Base-by-base conservation (phyloP, 2,888 invertebrate genomes). In the Agrotis exclamationis region DNA sequence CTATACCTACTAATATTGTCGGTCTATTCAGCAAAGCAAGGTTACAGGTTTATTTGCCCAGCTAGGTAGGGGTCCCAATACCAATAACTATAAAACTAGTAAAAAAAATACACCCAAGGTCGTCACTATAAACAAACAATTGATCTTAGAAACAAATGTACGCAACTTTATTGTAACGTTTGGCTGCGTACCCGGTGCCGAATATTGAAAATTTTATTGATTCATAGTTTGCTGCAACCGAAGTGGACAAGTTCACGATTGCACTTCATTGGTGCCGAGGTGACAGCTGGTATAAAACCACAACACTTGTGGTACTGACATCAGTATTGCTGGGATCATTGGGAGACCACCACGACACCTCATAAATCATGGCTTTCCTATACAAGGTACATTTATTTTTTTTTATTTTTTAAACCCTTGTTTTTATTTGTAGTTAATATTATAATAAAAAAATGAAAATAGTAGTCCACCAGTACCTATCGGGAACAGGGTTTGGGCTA, bases 131-230 rank as follows among this genome's bases (percentile, higher is more conserved):
- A 81, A 75, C 78, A 84, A 86, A 88, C 78, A 70, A 70, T 63
- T 62, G 72, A 54, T 18, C 39, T 53, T 80, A 63, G 76, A 81
- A 80, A 74, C 74, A 81, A 87, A 89, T 76, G 84, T 91, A 92
- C 93, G 93, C 93, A 93, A 93, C 85, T 78, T 64, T 69, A 85
- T 85, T 89, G 88, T 86, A 91, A 90, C 89, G 90, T 88, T 88
- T 84, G 88, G 85, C 89, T 92, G 92, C 93, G 93, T 94, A 91
- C 85, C 84, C 83, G 64, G 63, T 77, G 86, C 87, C 91, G 85
- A 94, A 95, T 90, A 95, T 93, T 93, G 93, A 94, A 94, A 95
- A 95, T 93, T 39, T 39, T 93, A 94, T 96, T 95, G 95, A 94
- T 94, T 94, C 95, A 95, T 95, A 94, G 92, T 91, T 91, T 93